Conservation (phyloP, 2,888 invertebrate species). For the Thera britannica region DNA sequence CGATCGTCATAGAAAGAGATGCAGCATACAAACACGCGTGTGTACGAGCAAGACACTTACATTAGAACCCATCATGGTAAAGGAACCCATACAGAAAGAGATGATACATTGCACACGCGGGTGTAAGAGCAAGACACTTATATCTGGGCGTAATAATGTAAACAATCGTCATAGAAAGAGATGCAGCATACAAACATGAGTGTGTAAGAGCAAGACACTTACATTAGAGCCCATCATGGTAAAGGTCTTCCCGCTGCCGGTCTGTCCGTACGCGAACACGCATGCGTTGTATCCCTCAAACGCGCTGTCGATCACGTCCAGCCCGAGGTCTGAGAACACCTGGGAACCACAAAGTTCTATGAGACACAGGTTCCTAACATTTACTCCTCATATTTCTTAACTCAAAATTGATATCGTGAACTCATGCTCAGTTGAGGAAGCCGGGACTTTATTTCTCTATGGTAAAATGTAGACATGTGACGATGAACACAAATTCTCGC, state of each 20-base stretch:
- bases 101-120: not conserved
- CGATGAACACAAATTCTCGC: too few species aligned
- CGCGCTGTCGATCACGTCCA: constrained; percentile 92
- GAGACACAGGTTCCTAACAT: too few species aligned
- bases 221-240: constrained; percentile 95
- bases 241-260: constrained; percentile 95
- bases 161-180: not conserved
- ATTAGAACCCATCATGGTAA: constrained; percentile 95
- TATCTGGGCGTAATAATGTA: too few species aligned
- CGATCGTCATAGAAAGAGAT: not conserved
- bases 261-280: constrained; percentile 96
- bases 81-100: constrained; percentile 65
- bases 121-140: not conserved
- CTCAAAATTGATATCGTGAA: too few species aligned
- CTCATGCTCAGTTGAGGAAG: too few species aligned
- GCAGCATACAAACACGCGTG: not conserved
- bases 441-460: too few species aligned
- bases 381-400: too few species aligned
- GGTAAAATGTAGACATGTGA: too few species aligned
- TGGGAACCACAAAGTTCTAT: constrained; percentile 40
- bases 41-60: constrained; percentile 67
- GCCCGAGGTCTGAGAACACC: constrained; percentile 90
- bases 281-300: constrained; percentile 95
- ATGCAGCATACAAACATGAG: not conserved
- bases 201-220: constrained; percentile 44